Evolutionary conservation across 1,140 invertebrate species (phyloP), one percentile per base, ranked within the genome.

Genomic region (Oedothorax gibbosus): DNA sequence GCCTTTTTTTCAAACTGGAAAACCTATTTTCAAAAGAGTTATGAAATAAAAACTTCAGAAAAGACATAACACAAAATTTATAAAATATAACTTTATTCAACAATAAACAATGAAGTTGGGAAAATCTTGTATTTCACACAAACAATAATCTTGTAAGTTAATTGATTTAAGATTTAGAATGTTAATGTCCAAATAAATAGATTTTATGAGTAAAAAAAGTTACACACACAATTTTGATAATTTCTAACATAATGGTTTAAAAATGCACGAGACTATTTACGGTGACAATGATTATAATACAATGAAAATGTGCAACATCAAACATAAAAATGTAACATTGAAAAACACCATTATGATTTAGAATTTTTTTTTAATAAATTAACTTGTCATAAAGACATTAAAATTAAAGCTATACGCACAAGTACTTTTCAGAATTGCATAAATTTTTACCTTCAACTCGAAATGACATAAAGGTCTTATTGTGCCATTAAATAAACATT

Each of bases 211-310:
- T 6, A 14, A 14, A 12, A 60, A 60, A 60, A 60, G 57, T 14
- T 60, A 6, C n/a, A 60, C 57, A 60, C 9, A 14, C 57, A 60
- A 14, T 12, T 60, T 60, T 4, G 4, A 60, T 14, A 6, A 60
- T 60, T 60, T 5, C 9, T 12, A 60, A 60, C n/a, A 65, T 21
- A 20, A 66, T 11, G 6, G 20, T 53, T 18, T 12, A 50, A n/a
- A 66, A 69, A 54, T 53, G 69, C 50, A 15, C n/a, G 50, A 20
- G 49, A 53, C 50, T 66, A 21, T 21, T 20, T 15, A 71, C n/a
- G 69, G 54, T 71, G 66, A 71, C 4, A 53, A 71, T 71, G 69
- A 53, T 71, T 71, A 71, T 71, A 71, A 71, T 71, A 71, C 69
- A 71, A 71, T 71, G 69, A 71, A 71, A 71, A 53, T 53, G 51